Percentiles rank a stretch among this genome's conserved stretches.
phyloP scores from a whole-genome alignment of 2,113 vertebrate genomes.

The Scomber scombrus region DNA sequence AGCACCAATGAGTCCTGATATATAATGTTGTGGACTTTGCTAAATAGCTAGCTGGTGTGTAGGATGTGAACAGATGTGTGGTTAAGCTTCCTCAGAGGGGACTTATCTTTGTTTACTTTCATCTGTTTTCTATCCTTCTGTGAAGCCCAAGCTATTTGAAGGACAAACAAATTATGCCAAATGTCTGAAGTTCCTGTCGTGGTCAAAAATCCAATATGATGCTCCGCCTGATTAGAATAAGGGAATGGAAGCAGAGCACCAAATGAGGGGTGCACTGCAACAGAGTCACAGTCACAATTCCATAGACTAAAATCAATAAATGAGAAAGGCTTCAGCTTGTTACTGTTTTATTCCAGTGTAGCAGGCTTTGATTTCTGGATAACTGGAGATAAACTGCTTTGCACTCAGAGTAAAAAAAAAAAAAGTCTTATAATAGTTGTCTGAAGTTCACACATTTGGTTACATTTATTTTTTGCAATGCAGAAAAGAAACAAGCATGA shows the following conservation, averaged over 20 bases:
- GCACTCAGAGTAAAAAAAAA: too few relatives aligned
- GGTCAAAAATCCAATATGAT: constrained; percentile 69
- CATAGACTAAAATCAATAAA: constrained; percentile 20
- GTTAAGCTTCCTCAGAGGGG: constrained; percentile 30
- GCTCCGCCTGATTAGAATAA: constrained; percentile 61
- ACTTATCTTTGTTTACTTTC: constrained; percentile 38
- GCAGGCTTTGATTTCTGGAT: not conserved
- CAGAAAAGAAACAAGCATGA: too few relatives aligned
- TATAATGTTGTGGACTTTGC: constrained; percentile 33
- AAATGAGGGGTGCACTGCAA: constrained; percentile 23
- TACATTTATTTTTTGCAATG: too few relatives aligned
- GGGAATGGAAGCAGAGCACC: constrained; percentile 11
- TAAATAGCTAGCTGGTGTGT: constrained; percentile 14
- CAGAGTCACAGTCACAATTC: not conserved
- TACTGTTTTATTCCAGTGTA: too few relatives aligned
- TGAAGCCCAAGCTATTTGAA: constrained; percentile 9
- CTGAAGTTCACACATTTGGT: too few relatives aligned
- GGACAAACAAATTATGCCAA: constrained; percentile 32
- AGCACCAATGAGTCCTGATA: constrained; percentile 3
- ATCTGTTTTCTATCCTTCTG: constrained; percentile 5
- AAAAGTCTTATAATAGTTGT: too few relatives aligned
- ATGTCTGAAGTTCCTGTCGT: constrained; percentile 38
- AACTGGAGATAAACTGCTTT: not conserved
- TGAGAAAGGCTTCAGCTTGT: not conserved
- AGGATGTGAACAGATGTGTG: not conserved